A percentile compares a stretch with the other conserved stretches of the same genome.
Conservation (phyloP, 2,113 vertebrate genomes). For the Gobiocypris rarus region DNA sequence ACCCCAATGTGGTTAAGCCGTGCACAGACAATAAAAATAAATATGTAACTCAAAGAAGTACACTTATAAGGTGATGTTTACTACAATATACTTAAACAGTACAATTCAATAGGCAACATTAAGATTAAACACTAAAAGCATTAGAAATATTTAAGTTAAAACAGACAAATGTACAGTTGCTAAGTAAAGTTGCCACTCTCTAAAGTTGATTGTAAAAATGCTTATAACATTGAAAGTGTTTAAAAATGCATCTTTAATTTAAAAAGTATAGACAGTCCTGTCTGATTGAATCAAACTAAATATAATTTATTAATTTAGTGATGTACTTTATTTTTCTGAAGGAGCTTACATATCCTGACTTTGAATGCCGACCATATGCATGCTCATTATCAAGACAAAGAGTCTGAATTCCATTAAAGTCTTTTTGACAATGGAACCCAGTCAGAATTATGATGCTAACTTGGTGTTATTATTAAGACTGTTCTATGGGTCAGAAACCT, state of each 20-base stretch:
- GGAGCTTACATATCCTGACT: background rate
- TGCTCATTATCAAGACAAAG: background rate
- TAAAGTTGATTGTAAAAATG: background rate
- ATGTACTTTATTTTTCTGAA: background rate
- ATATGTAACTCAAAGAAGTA: constrained; percentile 55
- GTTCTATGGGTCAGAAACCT: constrained; percentile 50
- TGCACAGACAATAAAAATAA: constrained; percentile 52
- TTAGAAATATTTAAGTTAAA: background rate
- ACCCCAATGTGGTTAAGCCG: constrained; percentile 35
- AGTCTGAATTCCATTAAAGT: background rate
- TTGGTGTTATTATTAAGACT: background rate
- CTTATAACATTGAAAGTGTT: background rate
- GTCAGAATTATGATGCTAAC: background rate
- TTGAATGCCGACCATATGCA: background rate
- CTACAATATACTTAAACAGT: background rate
- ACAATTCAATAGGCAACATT: background rate
- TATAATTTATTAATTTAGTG: constrained; percentile 2
- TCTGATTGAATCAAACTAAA: background rate
- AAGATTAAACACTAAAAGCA: background rate
- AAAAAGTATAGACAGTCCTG: background rate
- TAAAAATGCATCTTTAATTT: background rate
- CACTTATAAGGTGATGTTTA: too few species aligned
- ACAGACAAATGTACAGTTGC: background rate
- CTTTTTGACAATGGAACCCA: background rate
- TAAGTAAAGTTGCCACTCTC: background rate